phyloP scores from a whole-genome alignment of 1,140 invertebrate genomes.

The Melitaea cinxia region DNA sequence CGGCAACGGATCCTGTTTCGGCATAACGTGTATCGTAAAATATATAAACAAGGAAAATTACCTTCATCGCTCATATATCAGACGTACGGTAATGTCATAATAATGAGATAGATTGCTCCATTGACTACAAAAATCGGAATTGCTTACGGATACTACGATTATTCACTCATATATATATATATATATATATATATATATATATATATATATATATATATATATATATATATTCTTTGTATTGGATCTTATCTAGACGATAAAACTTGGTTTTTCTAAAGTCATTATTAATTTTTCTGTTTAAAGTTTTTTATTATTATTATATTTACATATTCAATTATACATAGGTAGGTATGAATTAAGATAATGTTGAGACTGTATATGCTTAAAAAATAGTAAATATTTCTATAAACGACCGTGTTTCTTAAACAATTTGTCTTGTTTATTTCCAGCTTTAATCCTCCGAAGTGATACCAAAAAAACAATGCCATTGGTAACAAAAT shows the following conservation, averaged over 20 bases:
- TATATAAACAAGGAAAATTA: constrained; percentile 37
- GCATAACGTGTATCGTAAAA: constrained; percentile 1
- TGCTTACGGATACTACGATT: constrained; percentile 17
- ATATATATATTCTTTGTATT: constrained; percentile 26
- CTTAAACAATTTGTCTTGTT: no score
- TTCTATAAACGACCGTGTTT: no score
- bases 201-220: no score
- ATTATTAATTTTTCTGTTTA: constrained; percentile 18
- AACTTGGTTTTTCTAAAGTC: constrained; percentile 12
- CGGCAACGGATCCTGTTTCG: constrained; percentile 12
- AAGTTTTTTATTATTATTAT: background rate
- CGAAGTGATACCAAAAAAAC: constrained; percentile 48
- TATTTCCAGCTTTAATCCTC: constrained; percentile 56
- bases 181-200: no score
- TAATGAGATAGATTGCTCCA: constrained; percentile 27
- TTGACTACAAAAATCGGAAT: constrained; percentile 36
- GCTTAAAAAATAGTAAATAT: no score
- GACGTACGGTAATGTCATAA: constrained; percentile 35
- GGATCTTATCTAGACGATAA: constrained; percentile 24
- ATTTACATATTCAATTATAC: no score
- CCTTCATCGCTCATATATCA: constrained; percentile 28
- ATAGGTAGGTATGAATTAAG: no score
- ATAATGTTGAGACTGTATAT: no score
- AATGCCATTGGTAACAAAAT: constrained; percentile 56
- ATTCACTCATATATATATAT: constrained; percentile 23